Evolutionary conservation across 2,888 invertebrate genomes (phyloP).

Genomic region (Chironomus tentans): DNA sequence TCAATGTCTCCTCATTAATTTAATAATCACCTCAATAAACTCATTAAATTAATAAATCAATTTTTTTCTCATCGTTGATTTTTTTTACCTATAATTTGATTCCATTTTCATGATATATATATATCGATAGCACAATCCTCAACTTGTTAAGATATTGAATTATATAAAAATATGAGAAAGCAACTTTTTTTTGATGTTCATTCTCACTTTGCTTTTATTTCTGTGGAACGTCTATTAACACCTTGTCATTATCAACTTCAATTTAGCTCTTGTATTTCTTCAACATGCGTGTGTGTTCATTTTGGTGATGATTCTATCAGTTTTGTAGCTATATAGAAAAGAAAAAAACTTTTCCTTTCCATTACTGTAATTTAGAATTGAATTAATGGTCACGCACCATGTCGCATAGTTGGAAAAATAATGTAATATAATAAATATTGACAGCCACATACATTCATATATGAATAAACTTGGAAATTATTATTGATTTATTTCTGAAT

Average conservation of each 20-base stretch:
- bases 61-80: background rate
- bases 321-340: background rate
- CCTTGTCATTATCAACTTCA: slow-evolving; percentile 7
- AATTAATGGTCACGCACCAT: slow-evolving; percentile 20
- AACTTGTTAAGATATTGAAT: background rate
- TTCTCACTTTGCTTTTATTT: background rate
- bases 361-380: background rate
- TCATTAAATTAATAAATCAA: background rate
- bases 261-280: background rate
- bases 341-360: background rate
- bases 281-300: background rate
- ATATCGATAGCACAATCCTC: background rate
- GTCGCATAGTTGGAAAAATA: background rate
- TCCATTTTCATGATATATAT: background rate
- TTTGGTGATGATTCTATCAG: background rate
- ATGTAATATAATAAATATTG: too few species aligned
- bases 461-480: background rate
- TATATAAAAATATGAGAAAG: background rate
- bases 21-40: background rate
- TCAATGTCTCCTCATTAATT: background rate
- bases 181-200: background rate
- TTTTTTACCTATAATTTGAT: background rate
- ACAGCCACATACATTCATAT: too few species aligned
- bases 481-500: slow-evolving; percentile 3
- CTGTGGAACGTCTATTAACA: background rate